Conservation (phyloP, 2,888 invertebrate genomes). For the Philereme vetulata region DNA sequence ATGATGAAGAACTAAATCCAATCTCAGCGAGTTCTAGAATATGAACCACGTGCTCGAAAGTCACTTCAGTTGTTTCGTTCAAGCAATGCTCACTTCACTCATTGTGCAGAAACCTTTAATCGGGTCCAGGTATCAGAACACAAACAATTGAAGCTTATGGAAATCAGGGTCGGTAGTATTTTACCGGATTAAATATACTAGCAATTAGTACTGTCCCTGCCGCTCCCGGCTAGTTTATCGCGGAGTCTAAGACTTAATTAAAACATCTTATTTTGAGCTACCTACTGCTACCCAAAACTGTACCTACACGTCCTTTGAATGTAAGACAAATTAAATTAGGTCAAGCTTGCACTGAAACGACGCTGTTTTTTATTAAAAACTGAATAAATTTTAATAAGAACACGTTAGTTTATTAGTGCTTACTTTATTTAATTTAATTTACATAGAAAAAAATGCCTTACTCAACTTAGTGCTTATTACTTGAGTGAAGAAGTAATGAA, state of each 20-base stretch:
- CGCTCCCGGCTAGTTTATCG: constrained; percentile 73
- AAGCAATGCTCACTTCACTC: not conserved
- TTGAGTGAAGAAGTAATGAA: too few relatives aligned
- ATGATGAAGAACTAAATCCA: too few relatives aligned
- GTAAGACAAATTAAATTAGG: constrained; percentile 65
- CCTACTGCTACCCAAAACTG: constrained; percentile 49
- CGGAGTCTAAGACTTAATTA: constrained; percentile 81
- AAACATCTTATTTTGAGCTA: constrained; percentile 79
- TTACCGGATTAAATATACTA: constrained; percentile 81
- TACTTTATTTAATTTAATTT: not conserved
- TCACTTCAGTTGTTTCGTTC: not conserved
- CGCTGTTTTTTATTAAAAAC: constrained; percentile 25
- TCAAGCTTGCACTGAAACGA: constrained; percentile 50
- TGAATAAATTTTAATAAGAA: constrained; percentile 27
- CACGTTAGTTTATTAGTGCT: constrained; percentile 22
- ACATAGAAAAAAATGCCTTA: too few relatives aligned
- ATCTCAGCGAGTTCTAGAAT: not conserved
- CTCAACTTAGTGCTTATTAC: too few relatives aligned
- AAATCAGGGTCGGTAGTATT: constrained; percentile 78
- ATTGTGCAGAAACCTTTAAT: constrained; percentile 21
- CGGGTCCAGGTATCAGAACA: constrained; percentile 65
- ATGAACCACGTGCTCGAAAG: not conserved
- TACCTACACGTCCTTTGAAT: constrained; percentile 58
- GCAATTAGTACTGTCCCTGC: constrained; percentile 77
- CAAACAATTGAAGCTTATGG: constrained; percentile 82